Base-by-base conservation (phyloP, 1,140 invertebrate genomes). In the Cyclina sinensis region DNA sequence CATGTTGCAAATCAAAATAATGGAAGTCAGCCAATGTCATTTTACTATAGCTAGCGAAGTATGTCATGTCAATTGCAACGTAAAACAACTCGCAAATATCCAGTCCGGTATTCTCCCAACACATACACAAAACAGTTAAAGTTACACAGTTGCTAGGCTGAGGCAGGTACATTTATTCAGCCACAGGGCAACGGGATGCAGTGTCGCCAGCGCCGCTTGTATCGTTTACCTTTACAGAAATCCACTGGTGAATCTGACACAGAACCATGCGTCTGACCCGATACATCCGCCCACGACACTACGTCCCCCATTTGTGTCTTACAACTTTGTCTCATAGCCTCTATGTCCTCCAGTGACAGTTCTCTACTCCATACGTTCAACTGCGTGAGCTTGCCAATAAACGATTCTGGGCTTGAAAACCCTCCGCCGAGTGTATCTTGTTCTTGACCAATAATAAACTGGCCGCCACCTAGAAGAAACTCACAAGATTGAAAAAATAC, bases 371-470 rank as follows among this genome's bases (percentile, higher is more conserved):
- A 97, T n/a, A 97, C 90, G 91, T 97, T 97, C 0, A 97, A 86
- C 27, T 96, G 95, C 9, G 96, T 95, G 30, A 97, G 91, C 79
- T 96, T 95, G 5, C 97, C 97, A 14, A 97, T 91, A 92, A 97
- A 97, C 0, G 97, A 96, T 94, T 97, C 97, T 0, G 96, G 96
- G 80, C 96, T 95, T 86, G 96, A 97, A 92, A 97, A 97, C 43
- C 95, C 96, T 1, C 97, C 97, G 0, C 97, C 97, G 0, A 96
- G 37, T 9, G 92, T 89, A 92, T 97, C 97, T 92, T 97, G 97
- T 91, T 97, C 97, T 94, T 97, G 97, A 0, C 97, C 97, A 73
- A 97, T 94, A 11, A 97, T 96, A 62, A 97, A 92, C 27, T 95
- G 96, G 5, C 97, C 97, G 62, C 94, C 94, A 62, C 94, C 96